These are phyloP conservation scores for Apis laboriosa DNA, from an alignment of 1,140 invertebrate species.

Conservation along the genomic window DNA sequence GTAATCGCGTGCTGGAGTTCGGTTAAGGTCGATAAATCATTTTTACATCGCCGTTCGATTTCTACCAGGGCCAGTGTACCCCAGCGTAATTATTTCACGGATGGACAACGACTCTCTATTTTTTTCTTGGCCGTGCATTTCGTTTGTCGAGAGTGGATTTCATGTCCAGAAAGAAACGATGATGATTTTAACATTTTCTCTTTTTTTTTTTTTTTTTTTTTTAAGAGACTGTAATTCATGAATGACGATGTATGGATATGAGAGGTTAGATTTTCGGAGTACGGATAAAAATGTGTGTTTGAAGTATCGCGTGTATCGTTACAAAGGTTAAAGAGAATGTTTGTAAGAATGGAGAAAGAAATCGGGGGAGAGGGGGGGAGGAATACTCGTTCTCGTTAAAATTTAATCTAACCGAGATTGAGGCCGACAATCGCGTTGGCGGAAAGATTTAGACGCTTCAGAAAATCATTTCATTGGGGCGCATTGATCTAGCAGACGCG, in stretches of 20 bases:
- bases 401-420: conserved; percentile 20
- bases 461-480: conserved; percentile 48
- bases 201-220: too few relatives aligned
- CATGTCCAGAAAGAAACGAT: too few relatives aligned
- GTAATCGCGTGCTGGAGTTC: conserved; percentile 49
- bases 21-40: conserved; percentile 58
- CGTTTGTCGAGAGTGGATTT: too few relatives aligned
- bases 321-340: not conserved
- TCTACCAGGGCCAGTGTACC: not conserved
- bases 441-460: conserved; percentile 49
- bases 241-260: too few relatives aligned
- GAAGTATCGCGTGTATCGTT: too few relatives aligned
- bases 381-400: not conserved
- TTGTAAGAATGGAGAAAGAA: not conserved
- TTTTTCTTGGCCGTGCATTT: not conserved
- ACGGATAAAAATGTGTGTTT: too few relatives aligned
- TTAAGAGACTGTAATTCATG: too few relatives aligned
- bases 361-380: not conserved
- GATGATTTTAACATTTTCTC: too few relatives aligned
- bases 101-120: conserved; percentile 18
- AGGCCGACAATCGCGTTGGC: not conserved
- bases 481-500: not conserved
- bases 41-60: conserved; percentile 39
- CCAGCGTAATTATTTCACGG: conserved; percentile 26
- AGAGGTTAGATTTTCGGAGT: too few relatives aligned